Base-by-base conservation (phyloP, 2,888 invertebrate species). In the Galeruca laticollis region DNA sequence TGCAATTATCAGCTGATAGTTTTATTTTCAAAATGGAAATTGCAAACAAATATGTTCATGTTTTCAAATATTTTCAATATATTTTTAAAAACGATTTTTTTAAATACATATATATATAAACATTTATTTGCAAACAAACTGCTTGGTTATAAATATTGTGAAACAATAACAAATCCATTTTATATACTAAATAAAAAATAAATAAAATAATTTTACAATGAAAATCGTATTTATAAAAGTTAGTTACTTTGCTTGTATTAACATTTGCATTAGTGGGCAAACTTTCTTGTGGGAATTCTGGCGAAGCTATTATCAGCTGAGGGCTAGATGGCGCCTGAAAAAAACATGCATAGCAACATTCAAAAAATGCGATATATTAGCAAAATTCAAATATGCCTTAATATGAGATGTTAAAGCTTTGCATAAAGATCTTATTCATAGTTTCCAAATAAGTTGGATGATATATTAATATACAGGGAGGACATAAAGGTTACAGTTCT, bases 241-340 rank as follows among this genome's bases (percentile, higher is more conserved):
- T 72, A 75, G 72, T 72, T 75, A 75, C 75, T 75, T 73, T 75
- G 61, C 69, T 71, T 60, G 68, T 64, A 66, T 69, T 71, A 73
- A 70, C 59, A 35, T 68, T 59, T 59, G 72, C 57, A 59, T 71
- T 72, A 75, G 68, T 73, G 68, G 71, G 68, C 69, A 69, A 70
- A 68, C 65, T 72, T 60, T 73, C 76, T 73, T 75, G 76, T 13
- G 81, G 80, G 73, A 84, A 83, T 68, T 84, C 84, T 71, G 82
- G 73, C 33, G 81, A 79, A 73, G 88, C 87, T 68, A 88, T 80
- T 47, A 88, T 88, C 5, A 88, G 87, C 84, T 89, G 89, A 35
- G 89, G 89, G 66, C 89, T 89, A 71, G 88, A 85, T 1, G 89
- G 89, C 72, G 89, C 89, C 89, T 89, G 82, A 69, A 75, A 76